These are phyloP conservation scores for Megaceryle maxima DNA, from an alignment of 2,113 vertebrate species.

Conservation along the genomic window DNA sequence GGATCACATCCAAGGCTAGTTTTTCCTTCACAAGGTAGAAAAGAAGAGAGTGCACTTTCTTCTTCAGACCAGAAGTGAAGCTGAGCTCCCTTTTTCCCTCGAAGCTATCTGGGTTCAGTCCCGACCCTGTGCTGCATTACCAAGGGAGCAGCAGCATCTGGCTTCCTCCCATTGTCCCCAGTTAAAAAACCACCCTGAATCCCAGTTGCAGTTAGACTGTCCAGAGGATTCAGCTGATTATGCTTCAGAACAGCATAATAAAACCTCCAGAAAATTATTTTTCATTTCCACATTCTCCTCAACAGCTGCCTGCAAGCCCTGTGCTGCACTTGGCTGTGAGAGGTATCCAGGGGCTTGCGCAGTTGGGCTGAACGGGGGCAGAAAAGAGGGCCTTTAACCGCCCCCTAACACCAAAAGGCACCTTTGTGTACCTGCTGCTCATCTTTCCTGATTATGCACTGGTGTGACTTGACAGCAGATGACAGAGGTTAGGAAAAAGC, in stretches of 20 bases:
- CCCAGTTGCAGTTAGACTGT: neutral
- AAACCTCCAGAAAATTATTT: neutral
- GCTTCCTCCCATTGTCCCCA: neutral
- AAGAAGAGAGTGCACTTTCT: neutral
- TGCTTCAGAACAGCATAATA: neutral
- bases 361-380: neutral
- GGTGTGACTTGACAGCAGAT: neutral
- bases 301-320: neutral
- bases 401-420: neutral
- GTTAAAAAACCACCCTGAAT: neutral
- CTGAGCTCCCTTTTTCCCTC: neutral
- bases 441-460: neutral
- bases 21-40: neutral
- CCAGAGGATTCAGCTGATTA: neutral
- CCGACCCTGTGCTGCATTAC: neutral
- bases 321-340: fast-evolving
- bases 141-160: neutral
- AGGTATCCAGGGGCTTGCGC: neutral
- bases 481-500: slow-evolving; percentile 49
- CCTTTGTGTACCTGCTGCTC: neutral
- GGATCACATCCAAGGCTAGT: neutral
- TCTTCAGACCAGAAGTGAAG: neutral
- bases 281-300: neutral
- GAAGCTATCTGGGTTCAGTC: neutral
- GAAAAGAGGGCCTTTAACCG: neutral